These are phyloP conservation scores for Pegoplata infirma DNA, from an alignment of 2,888 invertebrate genomes.

Conservation along the genomic window DNA sequence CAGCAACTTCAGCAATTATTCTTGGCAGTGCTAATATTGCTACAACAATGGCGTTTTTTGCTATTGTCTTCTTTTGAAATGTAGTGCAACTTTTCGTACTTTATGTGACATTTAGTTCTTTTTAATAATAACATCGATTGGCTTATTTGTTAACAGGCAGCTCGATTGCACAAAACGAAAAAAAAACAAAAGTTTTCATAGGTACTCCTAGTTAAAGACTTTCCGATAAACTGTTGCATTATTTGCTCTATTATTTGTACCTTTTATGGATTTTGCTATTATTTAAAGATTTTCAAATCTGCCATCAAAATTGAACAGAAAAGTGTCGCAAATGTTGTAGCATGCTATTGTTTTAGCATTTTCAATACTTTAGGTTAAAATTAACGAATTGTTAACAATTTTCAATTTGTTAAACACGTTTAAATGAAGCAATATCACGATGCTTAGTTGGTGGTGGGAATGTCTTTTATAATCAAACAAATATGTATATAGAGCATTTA, in stretches of 20 bases:
- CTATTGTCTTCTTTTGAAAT: slow-evolving; percentile 19
- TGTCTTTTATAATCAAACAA: slow-evolving; percentile 10
- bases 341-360: neutral
- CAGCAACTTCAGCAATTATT: neutral
- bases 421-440: slow-evolving; percentile 57
- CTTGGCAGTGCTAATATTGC: neutral
- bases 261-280: slow-evolving; percentile 42
- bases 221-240: slow-evolving; percentile 7
- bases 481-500: slow-evolving; percentile 38
- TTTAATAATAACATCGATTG: slow-evolving; percentile 36
- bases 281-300: slow-evolving; percentile 46
- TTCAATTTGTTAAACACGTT: slow-evolving; percentile 57
- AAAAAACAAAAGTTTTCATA: neutral
- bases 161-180: slow-evolving; percentile 12
- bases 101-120: slow-evolving; percentile 45
- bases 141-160: slow-evolving; percentile 18
- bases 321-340: slow-evolving; percentile 30
- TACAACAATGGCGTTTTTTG: slow-evolving; percentile 14
- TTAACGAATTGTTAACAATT: slow-evolving; percentile 53
- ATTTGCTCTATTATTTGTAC: slow-evolving; percentile 42
- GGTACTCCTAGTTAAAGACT: neutral
- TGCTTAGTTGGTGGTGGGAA: slow-evolving; percentile 45
- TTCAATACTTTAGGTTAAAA: too few species aligned
- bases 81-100: slow-evolving; percentile 57
- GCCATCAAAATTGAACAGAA: slow-evolving; percentile 1